These are phyloP conservation scores for Drosophila niveifrons DNA, from an alignment of 2,888 invertebrate genomes.

Conservation along the genomic window DNA sequence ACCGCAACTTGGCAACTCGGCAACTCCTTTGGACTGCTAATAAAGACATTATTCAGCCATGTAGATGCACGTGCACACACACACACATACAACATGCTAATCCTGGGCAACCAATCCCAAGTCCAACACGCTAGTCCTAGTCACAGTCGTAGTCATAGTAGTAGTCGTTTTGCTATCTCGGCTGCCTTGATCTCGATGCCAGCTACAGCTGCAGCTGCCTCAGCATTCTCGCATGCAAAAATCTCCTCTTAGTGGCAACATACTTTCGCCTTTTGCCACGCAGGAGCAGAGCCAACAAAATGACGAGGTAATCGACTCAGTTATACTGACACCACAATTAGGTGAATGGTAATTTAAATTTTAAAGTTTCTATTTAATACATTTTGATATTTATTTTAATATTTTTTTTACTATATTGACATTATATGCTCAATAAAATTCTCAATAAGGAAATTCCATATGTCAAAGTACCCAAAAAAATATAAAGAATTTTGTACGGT, in stretches of 20 bases:
- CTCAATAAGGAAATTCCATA: too few relatives aligned
- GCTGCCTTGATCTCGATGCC: constrained; percentile 54
- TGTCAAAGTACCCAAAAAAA: too few relatives aligned
- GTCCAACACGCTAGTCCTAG: background rate
- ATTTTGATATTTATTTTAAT: too few relatives aligned
- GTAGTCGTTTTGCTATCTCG: constrained; percentile 42
- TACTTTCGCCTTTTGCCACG: constrained; percentile 32
- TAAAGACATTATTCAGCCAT: constrained; percentile 75
- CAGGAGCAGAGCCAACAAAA: background rate
- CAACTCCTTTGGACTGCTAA: constrained; percentile 54
- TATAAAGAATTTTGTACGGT: too few relatives aligned
- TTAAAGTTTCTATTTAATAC: too few relatives aligned
- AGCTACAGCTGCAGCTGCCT: constrained; percentile 46
- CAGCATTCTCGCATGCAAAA: constrained; percentile 74
- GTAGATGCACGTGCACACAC: constrained; percentile 37
- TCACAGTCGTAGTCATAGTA: constrained; percentile 5
- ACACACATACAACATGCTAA: constrained; percentile 55
- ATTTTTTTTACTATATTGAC: too few relatives aligned
- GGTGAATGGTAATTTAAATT: too few relatives aligned
- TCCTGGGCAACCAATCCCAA: constrained; percentile 42
- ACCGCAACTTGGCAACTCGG: constrained; percentile 12
- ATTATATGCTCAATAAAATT: too few relatives aligned
- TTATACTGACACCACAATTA: constrained; percentile 20
- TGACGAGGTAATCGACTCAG: background rate
- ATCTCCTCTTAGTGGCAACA: constrained; percentile 59